These are phyloP conservation scores for Lonchura striata DNA, from an alignment of 2,113 vertebrate genomes.

Conservation along the genomic window DNA sequence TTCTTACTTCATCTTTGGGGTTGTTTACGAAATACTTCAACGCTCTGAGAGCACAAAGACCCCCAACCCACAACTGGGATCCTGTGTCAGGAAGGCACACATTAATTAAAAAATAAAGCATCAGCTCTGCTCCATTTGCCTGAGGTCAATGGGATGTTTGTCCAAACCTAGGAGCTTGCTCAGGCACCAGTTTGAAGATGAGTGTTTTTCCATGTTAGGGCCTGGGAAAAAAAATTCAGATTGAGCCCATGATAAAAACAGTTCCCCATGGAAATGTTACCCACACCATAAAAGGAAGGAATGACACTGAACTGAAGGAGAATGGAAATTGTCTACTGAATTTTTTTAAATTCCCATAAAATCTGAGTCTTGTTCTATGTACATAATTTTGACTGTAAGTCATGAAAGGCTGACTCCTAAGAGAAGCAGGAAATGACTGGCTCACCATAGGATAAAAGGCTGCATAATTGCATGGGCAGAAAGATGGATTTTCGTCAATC, in stretches of 20 bases:
- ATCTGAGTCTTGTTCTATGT: not conserved
- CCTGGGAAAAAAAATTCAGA: conserved; percentile 18
- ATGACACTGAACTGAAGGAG: not conserved
- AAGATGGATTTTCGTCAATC: conserved; percentile 7
- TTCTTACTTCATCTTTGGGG: not conserved
- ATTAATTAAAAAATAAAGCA: not conserved
- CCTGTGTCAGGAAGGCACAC: not conserved
- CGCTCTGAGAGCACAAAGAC: not conserved
- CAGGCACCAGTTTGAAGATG: not conserved
- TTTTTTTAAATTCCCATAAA: conserved; percentile 29
- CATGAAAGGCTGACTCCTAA: not conserved
- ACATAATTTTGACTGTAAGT: not conserved
- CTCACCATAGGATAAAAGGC: not conserved
- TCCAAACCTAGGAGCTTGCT: not conserved
- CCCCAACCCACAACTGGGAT: not conserved
- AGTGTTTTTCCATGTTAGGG: not conserved
- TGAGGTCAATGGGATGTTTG: not conserved
- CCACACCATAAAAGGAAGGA: conserved; percentile 41
- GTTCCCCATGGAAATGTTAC: not conserved
- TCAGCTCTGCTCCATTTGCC: not conserved
- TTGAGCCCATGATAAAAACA: not conserved
- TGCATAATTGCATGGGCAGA: not conserved
- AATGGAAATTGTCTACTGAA: not conserved
- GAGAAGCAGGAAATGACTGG: conserved; percentile 22
- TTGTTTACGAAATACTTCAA: not conserved